Evolutionary conservation across 2,888 invertebrate genomes (phyloP), one percentile per base, ranked within the genome.

Genomic region (Ypsolopha scabrella): DNA sequence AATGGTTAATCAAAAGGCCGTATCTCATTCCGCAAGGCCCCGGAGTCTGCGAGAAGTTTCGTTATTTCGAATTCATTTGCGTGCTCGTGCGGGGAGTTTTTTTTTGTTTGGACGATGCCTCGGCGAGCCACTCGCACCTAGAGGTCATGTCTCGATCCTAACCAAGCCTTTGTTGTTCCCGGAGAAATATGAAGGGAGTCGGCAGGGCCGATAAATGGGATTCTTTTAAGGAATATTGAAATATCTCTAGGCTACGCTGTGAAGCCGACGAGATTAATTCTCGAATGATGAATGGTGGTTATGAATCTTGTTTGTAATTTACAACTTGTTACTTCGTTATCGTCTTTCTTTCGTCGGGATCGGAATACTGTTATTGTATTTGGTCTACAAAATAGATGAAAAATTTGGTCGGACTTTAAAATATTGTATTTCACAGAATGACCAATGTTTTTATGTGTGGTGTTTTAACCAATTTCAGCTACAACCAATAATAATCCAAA

Each of bases 1-100:
- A 81, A 81, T 80, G 73, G 80, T 70, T 82, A 85, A 85, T 86
- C 85, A 85, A 82, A 85, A 75, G 64, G 70, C 73, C 75, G 77
- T 82, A 83, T 85, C 83, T 85, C 77, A 80, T 74, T 76, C 72
- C 58, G 68, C 66, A 70, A 71, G 79, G 75, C 79, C 75, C 77
- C 60, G 53, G 61, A 54, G 55, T 56, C 61, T 65, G 47, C 49
- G 53, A 64, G 71, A 72, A 71, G 68, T 72, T 72, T 74, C 75
- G 78, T 75, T 85, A 85, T 85, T 85, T 81, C 85, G 83, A 81
- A 85, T 83, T 82, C 85, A 85, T 85, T 86, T 85, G 82, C 82
- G 74, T 81, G 78, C 75, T 80, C 82, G 80, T 80, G 83, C 74
- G 66, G 61, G 60, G 9, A 55, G 54, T 68, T 75, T 77, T 78